Conservation (phyloP, 2,113 vertebrate genomes). For the Entelurus aequoreus region DNA sequence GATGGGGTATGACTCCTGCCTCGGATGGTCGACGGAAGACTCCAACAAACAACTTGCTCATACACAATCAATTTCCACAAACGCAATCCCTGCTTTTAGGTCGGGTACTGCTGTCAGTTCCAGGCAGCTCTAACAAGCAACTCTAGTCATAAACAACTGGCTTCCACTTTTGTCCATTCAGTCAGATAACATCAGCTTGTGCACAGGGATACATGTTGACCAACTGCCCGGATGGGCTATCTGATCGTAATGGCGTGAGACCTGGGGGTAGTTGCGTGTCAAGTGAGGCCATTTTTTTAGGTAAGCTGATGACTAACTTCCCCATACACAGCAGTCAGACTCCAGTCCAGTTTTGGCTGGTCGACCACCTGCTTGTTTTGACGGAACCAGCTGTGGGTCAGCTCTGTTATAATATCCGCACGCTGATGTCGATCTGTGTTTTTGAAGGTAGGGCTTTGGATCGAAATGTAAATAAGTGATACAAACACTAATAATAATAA, state of each 20-base stretch:
- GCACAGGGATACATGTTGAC: not conserved
- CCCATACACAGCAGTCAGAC: constrained; percentile 52
- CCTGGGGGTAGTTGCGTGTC: constrained; percentile 44
- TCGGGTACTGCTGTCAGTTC: not conserved
- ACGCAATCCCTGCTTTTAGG: not conserved
- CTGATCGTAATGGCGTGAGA: constrained; percentile 44
- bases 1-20: no score
- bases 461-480: constrained; percentile 15
- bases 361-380: constrained; percentile 39
- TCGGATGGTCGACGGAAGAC: not conserved
- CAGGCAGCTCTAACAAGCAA: constrained; percentile 3
- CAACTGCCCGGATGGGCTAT: not conserved
- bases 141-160: not conserved
- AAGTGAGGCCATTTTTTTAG: constrained; percentile 21
- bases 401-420: constrained; percentile 24
- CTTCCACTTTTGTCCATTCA: not conserved
- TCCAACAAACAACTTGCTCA: constrained; percentile 4
- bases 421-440: constrained; percentile 9
- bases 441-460: constrained; percentile 5
- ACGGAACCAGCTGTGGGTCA: constrained; percentile 41
- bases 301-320: constrained; percentile 57
- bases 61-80: not conserved
- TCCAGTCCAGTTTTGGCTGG: constrained; percentile 12
- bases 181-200: constrained; percentile 1
- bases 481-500: constrained; percentile 8